phyloP scores from a whole-genome alignment of 1,140 invertebrate genomes.

The Drosophila pandora region DNA sequence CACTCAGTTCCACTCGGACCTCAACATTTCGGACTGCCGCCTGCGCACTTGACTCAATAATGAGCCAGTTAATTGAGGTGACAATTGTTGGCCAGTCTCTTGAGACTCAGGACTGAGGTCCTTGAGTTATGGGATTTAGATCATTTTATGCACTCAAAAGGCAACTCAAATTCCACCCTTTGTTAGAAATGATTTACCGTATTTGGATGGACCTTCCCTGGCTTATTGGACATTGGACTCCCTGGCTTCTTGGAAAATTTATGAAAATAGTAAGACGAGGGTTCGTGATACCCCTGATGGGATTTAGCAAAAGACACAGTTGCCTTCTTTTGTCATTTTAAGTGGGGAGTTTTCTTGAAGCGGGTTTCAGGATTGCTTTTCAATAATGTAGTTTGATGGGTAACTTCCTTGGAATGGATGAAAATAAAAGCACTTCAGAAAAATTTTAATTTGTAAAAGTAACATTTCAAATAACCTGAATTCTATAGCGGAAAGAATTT shows the following conservation, averaged over 20 bases:
- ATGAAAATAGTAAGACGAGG: conserved; percentile 9
- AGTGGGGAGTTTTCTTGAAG: not conserved
- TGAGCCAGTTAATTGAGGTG: conserved; percentile 80
- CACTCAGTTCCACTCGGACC: conserved; percentile 41
- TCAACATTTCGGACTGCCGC: conserved; percentile 26
- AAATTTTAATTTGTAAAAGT: not conserved
- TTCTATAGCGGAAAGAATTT: not conserved
- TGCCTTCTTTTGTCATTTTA: conserved; percentile 11
- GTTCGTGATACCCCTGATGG: conserved; percentile 3
- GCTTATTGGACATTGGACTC: too few species aligned
- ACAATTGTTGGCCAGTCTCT: conserved; percentile 60
- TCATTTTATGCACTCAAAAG: conserved; percentile 67
- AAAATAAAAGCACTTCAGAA: not conserved
- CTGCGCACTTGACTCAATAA: conserved; percentile 68
- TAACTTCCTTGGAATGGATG: not conserved
- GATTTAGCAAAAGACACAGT: not conserved
- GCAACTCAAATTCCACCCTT: conserved; percentile 30
- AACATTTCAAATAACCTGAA: not conserved
- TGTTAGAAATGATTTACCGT: conserved; percentile 54
- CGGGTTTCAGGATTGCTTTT: not conserved
- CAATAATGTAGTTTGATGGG: not conserved
- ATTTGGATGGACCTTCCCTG: conserved; percentile 40
- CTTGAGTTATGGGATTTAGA: conserved; percentile 74
- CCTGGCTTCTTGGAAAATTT: not conserved
- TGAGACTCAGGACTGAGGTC: conserved; percentile 20